These are phyloP conservation scores for Hemitrygon akajei DNA, from an alignment of 2,797 vertebrate genomes.

Conservation along the genomic window DNA sequence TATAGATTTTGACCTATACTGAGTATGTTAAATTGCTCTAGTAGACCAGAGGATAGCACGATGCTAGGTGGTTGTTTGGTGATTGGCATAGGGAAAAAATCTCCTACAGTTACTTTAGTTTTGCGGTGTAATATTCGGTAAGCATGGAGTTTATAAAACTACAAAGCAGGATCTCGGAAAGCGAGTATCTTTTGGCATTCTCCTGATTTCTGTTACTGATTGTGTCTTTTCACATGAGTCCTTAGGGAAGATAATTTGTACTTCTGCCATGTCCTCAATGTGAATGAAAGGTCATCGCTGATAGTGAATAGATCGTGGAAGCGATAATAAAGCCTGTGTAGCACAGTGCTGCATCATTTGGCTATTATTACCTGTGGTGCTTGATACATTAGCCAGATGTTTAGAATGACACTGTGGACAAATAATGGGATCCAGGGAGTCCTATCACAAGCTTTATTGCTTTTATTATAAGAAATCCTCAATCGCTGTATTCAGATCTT, in stretches of 20 bases:
- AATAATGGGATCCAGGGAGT: conserved; percentile 24
- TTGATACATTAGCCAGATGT: conserved; percentile 60
- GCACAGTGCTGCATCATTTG: conserved; percentile 44
- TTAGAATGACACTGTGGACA: conserved; percentile 42
- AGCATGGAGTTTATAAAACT: neutral
- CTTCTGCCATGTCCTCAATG: conserved; percentile 46
- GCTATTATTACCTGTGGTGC: conserved; percentile 54
- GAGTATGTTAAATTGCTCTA: neutral
- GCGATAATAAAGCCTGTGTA: conserved; percentile 46
- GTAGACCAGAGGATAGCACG: neutral
- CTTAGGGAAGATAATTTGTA: conserved; percentile 47
- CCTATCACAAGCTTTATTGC: conserved; percentile 15
- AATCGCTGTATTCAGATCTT: neutral
- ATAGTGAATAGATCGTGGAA: conserved; percentile 42
- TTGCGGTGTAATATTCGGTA: neutral
- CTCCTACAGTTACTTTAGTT: neutral
- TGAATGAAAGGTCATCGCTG: conserved; percentile 49
- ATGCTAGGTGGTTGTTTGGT: neutral
- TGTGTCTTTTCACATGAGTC: neutral
- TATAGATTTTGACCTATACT: neutral
- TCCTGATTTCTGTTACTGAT: neutral
- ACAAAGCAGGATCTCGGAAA: no score
- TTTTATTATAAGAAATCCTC: conserved; percentile 18
- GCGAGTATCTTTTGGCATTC: neutral
- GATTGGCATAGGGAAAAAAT: neutral